Evolutionary conservation across 2,113 vertebrate genomes (phyloP), one percentile per base, ranked within the genome.

Genomic region (Pristiophorus japonicus): DNA sequence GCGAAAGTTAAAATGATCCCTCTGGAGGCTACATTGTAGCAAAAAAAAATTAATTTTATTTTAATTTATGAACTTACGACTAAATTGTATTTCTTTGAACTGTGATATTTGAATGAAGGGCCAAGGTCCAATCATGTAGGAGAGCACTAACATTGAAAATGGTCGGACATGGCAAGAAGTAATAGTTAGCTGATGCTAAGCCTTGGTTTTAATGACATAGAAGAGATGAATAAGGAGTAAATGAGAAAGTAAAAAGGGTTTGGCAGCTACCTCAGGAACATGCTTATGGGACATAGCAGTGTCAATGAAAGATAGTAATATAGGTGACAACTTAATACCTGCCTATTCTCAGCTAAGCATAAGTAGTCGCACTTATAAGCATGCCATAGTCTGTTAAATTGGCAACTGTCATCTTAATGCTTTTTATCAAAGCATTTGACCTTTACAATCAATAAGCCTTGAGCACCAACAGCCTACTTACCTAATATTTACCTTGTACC

Each of bases 381-480:
- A 6, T 65, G 62, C 18, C 62, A 22, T 93, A 10, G 38, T 94
- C 92, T 47, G 10, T 94, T 94, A 67, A 94, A 94, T 70, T 94
- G 92, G 65, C 30, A 45, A 94, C 42, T 38, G 45, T 47, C 65
- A 59, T 90, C 4, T 94, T 45, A 94, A 47, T 5, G 7, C n/a
- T 67, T 45, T 67, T 51, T 87, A 47, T 94, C 42, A 94, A 24
- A 42, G 20, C 63, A 70, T 70, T 27, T 47, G 22, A 70, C 92
- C 92, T 51, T 51, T 70, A 45, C 27, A 94, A 94, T 70, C 63
- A 94, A 45, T 70, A 70, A 94, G 24, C 66, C 42, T 87, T 91
- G 59, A 91, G n/a, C 88, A 91, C 30, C 55, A 91, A 63, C 8
- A 51, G 85, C 85, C 45, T 34, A 88, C 11, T 55, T 88, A 93